Percentiles rank a stretch among this genome's conserved stretches.
These are phyloP conservation scores for Plotosus lineatus DNA, from an alignment of 2,113 vertebrate species.

Conservation along the genomic window DNA sequence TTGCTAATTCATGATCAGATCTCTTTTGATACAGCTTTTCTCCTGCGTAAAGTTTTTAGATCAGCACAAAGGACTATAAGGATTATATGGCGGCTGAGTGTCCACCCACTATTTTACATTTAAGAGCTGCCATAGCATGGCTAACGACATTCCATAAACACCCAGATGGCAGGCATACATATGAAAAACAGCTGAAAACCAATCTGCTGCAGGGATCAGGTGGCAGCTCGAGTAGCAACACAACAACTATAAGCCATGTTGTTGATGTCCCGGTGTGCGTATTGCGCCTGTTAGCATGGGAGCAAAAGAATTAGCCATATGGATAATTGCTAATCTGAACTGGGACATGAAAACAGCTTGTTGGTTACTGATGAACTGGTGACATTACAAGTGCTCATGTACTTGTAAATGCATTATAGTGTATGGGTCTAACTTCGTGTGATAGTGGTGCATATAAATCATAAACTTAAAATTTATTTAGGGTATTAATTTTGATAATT, in stretches of 20 bases:
- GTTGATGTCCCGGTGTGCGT: conserved; percentile 2
- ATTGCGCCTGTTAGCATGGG: background rate
- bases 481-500: background rate
- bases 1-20: background rate
- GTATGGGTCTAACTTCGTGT: background rate
- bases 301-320: background rate
- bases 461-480: background rate
- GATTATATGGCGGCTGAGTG: background rate
- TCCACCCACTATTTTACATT: conserved; percentile 21
- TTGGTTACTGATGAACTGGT: background rate
- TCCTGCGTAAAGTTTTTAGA: background rate
- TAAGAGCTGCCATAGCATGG: background rate
- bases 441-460: background rate
- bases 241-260: conserved; percentile 64
- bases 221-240: conserved; percentile 65
- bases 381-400: background rate
- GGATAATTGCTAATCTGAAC: background rate
- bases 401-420: background rate
- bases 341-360: background rate
- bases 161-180: conserved; percentile 58
- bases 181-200: conserved; percentile 67
- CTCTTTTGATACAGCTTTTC: background rate
- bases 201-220: conserved; percentile 58
- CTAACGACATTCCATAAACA: conserved; percentile 47
- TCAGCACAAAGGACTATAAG: background rate